Evolutionary conservation across 2,113 vertebrate species (phyloP), one percentile per base, ranked within the genome.

Genomic region (Carollia perspicillata): DNA sequence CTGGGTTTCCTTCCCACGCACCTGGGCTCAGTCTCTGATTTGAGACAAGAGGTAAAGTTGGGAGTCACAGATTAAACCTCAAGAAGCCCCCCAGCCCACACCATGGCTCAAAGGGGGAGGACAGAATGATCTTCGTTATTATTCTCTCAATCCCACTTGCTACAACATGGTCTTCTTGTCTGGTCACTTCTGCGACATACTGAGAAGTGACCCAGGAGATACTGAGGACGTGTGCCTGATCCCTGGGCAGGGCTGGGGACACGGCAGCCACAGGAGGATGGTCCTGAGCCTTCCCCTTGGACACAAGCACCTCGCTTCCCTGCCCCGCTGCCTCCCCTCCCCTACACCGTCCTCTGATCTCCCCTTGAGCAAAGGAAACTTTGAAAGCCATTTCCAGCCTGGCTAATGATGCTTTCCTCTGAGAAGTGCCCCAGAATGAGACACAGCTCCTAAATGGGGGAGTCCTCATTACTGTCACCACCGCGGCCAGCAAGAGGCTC

Each of bases 371-470:
- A 95, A 55, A 95, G 44, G 68, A 89, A 72, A 63, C 84, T 94
- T 51, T 84, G 72, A 63, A 96, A 93, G 79, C 87, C 92, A 88
- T 74, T 95, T 92, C 77, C 94, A 96, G 94, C 53, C 90, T 88
- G 80, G 53, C 53, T 96, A 75, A 93, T 89, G 85, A 84, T 40
- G 49, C 37, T 11, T 35, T 7, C n/a, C 94, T 95, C 92, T 13
- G 4, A 40, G 89, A 95, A 58, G 23, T 69, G 79, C 60, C 79
- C 93, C 71, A 66, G 49, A 75, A 95, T 89, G 51, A 91, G 90
- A 96, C 88, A 51, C 84, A 92, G 71, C 84, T 86, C 93, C 60
- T 84, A 78, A 96, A 93, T 35, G 79, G 58, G 90, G 92, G 80
- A 91, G 44, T 87, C 92, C 90, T 96, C 2, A 0, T 91, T 89